Base-by-base conservation (phyloP, 1,140 invertebrate genomes). In the Heterodera carotae region DNA sequence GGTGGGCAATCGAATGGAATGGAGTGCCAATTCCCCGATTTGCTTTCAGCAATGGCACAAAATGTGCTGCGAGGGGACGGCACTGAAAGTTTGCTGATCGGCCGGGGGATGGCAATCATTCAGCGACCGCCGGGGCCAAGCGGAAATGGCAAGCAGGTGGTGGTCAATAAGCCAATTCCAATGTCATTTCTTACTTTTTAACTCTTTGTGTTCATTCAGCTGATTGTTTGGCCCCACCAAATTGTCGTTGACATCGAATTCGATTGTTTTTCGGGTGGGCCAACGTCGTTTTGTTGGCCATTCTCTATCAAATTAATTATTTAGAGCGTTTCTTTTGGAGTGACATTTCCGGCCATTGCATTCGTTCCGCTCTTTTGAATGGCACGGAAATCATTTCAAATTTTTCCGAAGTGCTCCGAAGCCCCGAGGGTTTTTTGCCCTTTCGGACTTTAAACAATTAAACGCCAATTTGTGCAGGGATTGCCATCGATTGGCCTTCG, bases 401-500 rank as follows among this genome's bases (percentile, higher is more conserved):
- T 31, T 81, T 77, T 56, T 43, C 76, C 15, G 76, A 83, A n/a
- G 76, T 77, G 12, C 76, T 87, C 2, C 79, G 77, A 22, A 77
- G 68, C 75, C 93, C 94, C 0, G 97, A 99, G 90, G 96, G 96
- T 74, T n/a, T n/a, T 43, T 43, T 43, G 39, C 39, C 39, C 6
- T 43, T 4, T 43, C 12, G 15, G 64, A 25, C 15, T 59, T 43
- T n/a, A 34, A 0, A 7, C 10, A 59, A n/a, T n/a, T n/a, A 72
- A 43, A 27, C 27, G 33, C 5, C 6, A 43, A 72, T 25, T 72
- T 59, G 6, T 25, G 96, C 98, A 90, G 96, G 97, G 36, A 88
- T 99, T 70, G 92, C 94, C 6, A 91, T 99, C 27, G 97, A 99
- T 89, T 96, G 93, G 92, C 89, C 95, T 27, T 92, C 93, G 0